phyloP scores from a whole-genome alignment of 2,888 invertebrate species.

The Rhodophaea formosa region DNA sequence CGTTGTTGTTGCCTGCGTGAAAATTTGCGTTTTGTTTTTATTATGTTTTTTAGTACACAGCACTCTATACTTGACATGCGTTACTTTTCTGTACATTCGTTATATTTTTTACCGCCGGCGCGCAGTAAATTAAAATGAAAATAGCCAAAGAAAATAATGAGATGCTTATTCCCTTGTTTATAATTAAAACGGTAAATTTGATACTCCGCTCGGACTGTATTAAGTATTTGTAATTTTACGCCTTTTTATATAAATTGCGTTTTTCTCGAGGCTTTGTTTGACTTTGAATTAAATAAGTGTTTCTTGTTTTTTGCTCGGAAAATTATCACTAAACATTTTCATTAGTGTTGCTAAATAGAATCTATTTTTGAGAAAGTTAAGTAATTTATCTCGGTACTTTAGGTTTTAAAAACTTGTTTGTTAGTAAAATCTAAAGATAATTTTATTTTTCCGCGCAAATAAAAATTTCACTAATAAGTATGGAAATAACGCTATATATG shows the following conservation, averaged over 20 bases:
- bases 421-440: no score
- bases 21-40: no score
- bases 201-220: constrained; percentile 14
- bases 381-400: no score
- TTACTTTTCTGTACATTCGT: background rate
- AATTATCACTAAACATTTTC: no score
- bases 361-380: no score
- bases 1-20: no score
- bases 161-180: constrained; percentile 22
- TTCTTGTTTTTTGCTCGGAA: no score
- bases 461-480: background rate
- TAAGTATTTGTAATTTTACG: constrained; percentile 14
- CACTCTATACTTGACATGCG: background rate
- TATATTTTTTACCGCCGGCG: constrained; percentile 22
- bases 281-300: background rate
- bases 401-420: no score
- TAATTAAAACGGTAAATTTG: constrained; percentile 20
- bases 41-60: no score
- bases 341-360: no score
- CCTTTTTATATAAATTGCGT: constrained; percentile 7
- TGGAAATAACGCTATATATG: no score
- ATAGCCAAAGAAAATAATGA: constrained; percentile 29
- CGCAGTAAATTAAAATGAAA: constrained; percentile 30
- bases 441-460: background rate
- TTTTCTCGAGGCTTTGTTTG: background rate